A percentile compares a stretch with the other conserved stretches of the same genome.
Evolutionary conservation across 2,888 invertebrate genomes (phyloP).

Genomic region (Phengaris arion): DNA sequence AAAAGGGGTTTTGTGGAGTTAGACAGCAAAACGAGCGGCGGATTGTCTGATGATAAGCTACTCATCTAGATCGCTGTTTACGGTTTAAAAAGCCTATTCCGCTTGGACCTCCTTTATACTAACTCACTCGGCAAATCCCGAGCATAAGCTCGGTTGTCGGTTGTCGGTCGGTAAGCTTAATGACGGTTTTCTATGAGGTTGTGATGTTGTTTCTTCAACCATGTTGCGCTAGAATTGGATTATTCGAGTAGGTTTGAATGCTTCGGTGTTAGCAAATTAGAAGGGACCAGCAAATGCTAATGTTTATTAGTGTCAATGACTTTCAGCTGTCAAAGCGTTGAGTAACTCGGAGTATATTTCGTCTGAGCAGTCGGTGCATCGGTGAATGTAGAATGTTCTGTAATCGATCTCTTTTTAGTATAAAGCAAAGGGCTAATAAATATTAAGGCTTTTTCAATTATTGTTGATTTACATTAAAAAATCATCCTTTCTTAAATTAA

Average conservation of each 20-base stretch:
- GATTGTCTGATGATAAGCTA: background rate
- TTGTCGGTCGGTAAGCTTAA: too few relatives aligned
- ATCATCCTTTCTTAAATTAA: too few relatives aligned
- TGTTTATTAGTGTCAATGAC: conserved; percentile 29
- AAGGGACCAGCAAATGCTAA: conserved; percentile 27
- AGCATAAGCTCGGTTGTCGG: too few relatives aligned
- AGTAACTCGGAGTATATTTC: conserved; percentile 19
- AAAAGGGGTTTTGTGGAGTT: background rate
- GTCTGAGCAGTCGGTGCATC: conserved; percentile 11
- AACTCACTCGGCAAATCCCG: background rate
- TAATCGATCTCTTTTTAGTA: background rate
- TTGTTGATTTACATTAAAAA: too few relatives aligned
- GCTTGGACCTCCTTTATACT: too few relatives aligned
- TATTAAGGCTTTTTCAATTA: background rate
- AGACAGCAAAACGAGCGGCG: background rate
- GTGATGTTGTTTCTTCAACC: background rate
- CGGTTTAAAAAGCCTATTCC: too few relatives aligned
- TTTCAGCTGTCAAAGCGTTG: conserved; percentile 28
- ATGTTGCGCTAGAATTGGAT: conserved; percentile 7
- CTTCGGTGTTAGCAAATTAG: conserved; percentile 28
- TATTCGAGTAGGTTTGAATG: conserved; percentile 16
- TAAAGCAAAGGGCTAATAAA: background rate
- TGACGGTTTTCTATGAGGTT: too few relatives aligned
- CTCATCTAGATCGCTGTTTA: too few relatives aligned
- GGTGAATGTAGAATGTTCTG: conserved; percentile 25